A percentile compares a stretch with the other conserved stretches of the same genome.
phyloP scores from a whole-genome alignment of 2,888 invertebrate species.

The Abrostola tripartita region DNA sequence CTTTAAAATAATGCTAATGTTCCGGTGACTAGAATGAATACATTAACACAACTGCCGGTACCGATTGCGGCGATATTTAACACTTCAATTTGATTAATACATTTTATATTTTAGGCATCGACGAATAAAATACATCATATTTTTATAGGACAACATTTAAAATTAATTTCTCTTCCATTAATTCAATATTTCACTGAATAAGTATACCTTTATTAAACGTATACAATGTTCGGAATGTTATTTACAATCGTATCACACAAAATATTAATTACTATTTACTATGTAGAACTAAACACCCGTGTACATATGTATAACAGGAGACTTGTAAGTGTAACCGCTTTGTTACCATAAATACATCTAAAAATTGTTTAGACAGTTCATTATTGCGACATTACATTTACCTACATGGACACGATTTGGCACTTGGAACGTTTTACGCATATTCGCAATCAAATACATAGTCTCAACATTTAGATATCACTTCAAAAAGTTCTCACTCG shows the following conservation, averaged over 20 bases:
- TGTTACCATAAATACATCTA: slow-evolving; percentile 70
- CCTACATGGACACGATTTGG: slow-evolving; percentile 82
- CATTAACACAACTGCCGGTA: slow-evolving; percentile 43
- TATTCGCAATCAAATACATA: slow-evolving; percentile 54
- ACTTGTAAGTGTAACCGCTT: slow-evolving; percentile 56
- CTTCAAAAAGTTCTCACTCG: slow-evolving; percentile 55
- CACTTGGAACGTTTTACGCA: slow-evolving; percentile 72
- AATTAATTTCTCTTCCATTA: slow-evolving; percentile 45
- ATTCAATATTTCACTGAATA: slow-evolving; percentile 51
- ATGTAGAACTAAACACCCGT: slow-evolving; percentile 65
- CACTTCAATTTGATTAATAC: slow-evolving; percentile 51
- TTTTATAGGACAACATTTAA: slow-evolving; percentile 56
- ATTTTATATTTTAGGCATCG: slow-evolving; percentile 49
- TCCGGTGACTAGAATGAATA: slow-evolving; percentile 56
- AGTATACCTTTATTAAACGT: slow-evolving; percentile 77
- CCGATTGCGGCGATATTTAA: slow-evolving; percentile 30
- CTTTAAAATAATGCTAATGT: slow-evolving; percentile 46
- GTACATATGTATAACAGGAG: slow-evolving; percentile 55
- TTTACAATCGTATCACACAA: slow-evolving; percentile 80
- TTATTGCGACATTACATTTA: slow-evolving; percentile 71
- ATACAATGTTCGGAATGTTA: slow-evolving; percentile 77
- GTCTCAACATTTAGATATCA: slow-evolving; percentile 57
- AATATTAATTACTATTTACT: slow-evolving; percentile 63
- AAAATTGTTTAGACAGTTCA: slow-evolving; percentile 66
- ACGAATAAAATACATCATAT: slow-evolving; percentile 53